phyloP scores from a whole-genome alignment of 2,113 vertebrate genomes.

The Ardeotis arabs region DNA sequence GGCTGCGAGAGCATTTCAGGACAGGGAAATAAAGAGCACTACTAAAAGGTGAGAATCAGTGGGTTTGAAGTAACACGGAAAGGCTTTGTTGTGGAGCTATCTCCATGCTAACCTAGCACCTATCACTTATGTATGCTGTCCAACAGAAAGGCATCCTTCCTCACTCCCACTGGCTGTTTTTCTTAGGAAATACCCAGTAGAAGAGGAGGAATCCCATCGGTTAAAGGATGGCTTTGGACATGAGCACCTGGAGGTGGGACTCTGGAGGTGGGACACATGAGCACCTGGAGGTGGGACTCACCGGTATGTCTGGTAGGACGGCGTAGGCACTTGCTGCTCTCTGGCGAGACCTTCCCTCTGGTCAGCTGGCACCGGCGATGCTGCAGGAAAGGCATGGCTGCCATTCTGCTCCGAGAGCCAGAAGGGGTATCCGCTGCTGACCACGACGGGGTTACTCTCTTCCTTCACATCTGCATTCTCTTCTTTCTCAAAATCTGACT shows the following conservation, averaged over 20 bases:
- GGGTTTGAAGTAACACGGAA: neutral
- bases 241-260: neutral
- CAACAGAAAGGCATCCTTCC: neutral
- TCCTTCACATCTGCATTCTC: conserved; percentile 66
- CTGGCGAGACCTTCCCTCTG: conserved; percentile 76
- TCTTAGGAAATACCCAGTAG: neutral
- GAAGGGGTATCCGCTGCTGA: conserved; percentile 80
- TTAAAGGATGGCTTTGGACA: neutral
- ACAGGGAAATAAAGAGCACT: neutral
- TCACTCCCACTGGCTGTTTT: neutral
- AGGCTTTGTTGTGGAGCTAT: neutral
- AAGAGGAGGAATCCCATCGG: neutral
- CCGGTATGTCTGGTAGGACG: conserved; percentile 82
- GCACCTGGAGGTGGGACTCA: conserved; percentile 31
- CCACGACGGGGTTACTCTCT: conserved; percentile 54
- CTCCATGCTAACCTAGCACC: neutral
- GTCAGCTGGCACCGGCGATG: conserved; percentile 71
- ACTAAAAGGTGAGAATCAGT: neutral
- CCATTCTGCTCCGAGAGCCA: conserved; percentile 79
- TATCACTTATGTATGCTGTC: neutral
- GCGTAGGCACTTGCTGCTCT: conserved; percentile 83
- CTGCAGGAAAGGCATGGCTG: conserved; percentile 59
- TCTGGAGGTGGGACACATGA: neutral
- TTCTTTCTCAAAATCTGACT: conserved; percentile 67
- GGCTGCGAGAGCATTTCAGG: neutral